These are phyloP conservation scores for Scolopax bukidnonensis DNA, from an alignment of 2,797 vertebrate species.

Conservation along the genomic window DNA sequence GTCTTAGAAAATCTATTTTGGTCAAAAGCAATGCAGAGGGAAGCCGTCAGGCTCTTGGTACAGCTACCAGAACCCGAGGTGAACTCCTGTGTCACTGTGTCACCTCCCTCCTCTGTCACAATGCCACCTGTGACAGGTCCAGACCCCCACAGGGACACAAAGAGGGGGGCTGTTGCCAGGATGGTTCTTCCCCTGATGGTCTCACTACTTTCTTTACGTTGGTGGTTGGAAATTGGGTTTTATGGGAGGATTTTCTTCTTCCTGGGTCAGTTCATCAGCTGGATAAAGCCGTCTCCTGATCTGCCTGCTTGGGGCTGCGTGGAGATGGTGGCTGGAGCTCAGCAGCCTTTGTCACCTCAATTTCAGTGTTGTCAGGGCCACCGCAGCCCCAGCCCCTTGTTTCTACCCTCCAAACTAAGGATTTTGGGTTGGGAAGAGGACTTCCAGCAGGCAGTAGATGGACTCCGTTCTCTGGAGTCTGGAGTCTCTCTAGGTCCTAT, in stretches of 20 bases:
- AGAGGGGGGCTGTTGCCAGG: not conserved
- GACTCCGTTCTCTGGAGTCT: not conserved
- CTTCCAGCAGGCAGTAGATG: not conserved
- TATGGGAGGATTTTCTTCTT: not conserved
- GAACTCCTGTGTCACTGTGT: not conserved
- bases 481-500: rapidly evolving
- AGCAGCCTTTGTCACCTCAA: not conserved
- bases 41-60: not conserved
- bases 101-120: not conserved
- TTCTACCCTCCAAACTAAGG: not conserved
- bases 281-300: not conserved
- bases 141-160: not conserved
- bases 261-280: not conserved
- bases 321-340: not conserved
- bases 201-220: rapidly evolving
- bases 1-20: not conserved
- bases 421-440: not conserved
- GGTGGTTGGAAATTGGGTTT: not conserved
- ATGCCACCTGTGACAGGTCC: not conserved
- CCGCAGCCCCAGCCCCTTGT: not conserved
- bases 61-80: not conserved
- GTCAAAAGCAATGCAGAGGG: not conserved
- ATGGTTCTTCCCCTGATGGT: not conserved
- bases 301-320: not conserved
- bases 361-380: not conserved